phyloP scores from a whole-genome alignment of 2,888 invertebrate genomes.

The Apomyelois bistriatella region DNA sequence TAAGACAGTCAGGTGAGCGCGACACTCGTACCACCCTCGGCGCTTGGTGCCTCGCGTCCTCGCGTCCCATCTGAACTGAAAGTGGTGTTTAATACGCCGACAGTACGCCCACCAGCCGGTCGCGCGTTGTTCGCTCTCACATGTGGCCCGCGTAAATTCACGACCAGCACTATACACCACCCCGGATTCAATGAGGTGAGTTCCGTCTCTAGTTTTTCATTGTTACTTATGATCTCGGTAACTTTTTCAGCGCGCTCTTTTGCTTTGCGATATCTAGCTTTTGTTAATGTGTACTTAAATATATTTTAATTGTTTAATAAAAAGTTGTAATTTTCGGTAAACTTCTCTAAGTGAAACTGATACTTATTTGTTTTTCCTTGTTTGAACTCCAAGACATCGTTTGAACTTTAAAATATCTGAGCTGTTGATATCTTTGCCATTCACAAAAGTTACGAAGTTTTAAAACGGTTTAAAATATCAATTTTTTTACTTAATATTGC shows the following conservation, averaged over 20 bases:
- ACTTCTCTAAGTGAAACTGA: too few species aligned
- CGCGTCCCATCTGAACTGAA: slow-evolving; percentile 19
- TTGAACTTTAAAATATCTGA: too few species aligned
- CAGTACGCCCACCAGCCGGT: background rate
- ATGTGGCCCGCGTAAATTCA: slow-evolving; percentile 37
- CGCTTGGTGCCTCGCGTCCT: background rate
- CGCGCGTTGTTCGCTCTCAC: slow-evolving; percentile 23
- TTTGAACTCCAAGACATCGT: too few species aligned
- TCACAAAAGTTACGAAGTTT: too few species aligned
- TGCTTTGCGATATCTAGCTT: background rate
- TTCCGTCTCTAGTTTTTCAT: slow-evolving; percentile 8
- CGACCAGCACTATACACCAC: slow-evolving; percentile 31
- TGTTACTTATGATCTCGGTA: background rate
- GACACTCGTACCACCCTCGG: slow-evolving; percentile 1
- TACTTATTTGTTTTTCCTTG: too few species aligned
- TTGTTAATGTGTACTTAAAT: background rate
- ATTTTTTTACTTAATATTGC: too few species aligned
- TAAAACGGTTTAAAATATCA: too few species aligned
- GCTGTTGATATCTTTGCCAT: too few species aligned
- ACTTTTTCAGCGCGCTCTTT: background rate
- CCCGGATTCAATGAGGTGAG: slow-evolving; percentile 55
- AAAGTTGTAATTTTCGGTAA: too few species aligned
- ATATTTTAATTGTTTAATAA: too few species aligned
- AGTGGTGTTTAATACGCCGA: slow-evolving; percentile 24
- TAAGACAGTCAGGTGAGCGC: slow-evolving; percentile 42